Evolutionary conservation across 2,888 invertebrate species (phyloP).

Genomic region (Vannuccia rotundouncinata): DNA sequence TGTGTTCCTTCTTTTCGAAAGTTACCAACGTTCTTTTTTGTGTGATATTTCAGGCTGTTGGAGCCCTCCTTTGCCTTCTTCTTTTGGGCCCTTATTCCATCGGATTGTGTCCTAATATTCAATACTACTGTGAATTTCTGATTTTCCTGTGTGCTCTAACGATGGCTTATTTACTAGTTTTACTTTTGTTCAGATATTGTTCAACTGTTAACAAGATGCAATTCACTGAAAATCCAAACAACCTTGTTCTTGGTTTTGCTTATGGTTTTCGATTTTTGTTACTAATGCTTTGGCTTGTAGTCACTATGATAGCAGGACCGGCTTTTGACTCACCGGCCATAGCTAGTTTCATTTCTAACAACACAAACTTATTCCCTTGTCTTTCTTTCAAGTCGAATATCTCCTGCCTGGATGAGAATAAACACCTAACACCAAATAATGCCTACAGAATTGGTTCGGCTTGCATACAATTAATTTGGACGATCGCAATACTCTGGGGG

Average conservation of each 20-base stretch:
- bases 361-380: neutral
- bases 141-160: neutral
- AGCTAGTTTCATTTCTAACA: neutral
- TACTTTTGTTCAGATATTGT: neutral
- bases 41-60: neutral
- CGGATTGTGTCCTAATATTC: neutral
- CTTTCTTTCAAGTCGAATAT: neutral
- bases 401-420: neutral
- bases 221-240: neutral
- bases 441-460: neutral
- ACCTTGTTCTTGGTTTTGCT: neutral
- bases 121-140: neutral
- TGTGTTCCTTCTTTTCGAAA: neutral
- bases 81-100: neutral
- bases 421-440: neutral
- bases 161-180: neutral
- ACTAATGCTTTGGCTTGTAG: neutral
- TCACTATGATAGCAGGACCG: neutral
- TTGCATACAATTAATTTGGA: neutral
- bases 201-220: neutral
- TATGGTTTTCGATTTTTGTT: neutral
- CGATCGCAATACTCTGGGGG: neutral
- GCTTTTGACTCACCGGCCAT: neutral
- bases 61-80: neutral
- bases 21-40: neutral